Base-by-base conservation (phyloP, 2,888 invertebrate genomes). In the Himalopsyche kuldschensis region DNA sequence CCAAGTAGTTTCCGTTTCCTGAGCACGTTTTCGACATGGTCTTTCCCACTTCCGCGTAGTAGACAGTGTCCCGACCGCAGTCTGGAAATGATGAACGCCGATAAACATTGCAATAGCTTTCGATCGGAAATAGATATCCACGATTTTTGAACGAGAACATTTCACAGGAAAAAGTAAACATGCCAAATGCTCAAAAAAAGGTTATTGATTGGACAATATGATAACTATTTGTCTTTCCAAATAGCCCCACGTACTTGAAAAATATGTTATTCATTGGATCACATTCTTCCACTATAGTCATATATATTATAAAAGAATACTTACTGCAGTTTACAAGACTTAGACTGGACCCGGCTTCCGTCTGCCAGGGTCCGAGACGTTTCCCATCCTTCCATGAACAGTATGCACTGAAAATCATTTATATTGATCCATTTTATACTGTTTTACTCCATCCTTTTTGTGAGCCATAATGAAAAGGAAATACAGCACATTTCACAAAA, bases 311-410 rank as follows among this genome's bases (percentile, higher is more conserved):
- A n/a, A n/a, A n/a, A n/a, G n/a, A n/a, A n/a, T 87, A 92, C 94
- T 93, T 91, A 94, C 94, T 92, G 90, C 94, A 95, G 88, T 93
- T 91, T 88, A 93, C 90, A 84, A 88, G 89, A 3, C 85, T 86
- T 88, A 90, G 89, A 86, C 88, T 88, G 86, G 88, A 89, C 84
- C 89, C 88, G 35, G 89, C 88, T 15, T 86, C 86, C 0, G 89
- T 88, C 87, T 92, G 92, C 90, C 92, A 94, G 69, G 92, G 89
- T 31, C 92, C 92, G 41, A 95, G 90, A 87, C 91, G 91, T 47
- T 89, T 88, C 30, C 93, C 93, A 87, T 94, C 93, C 87, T 92
- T 92, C 89, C 93, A 94, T 24, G 92, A 92, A 87, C 95, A 95
- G 86, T 91, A 92, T 41, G 93, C 92, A 77, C 94, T 95, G 88